Evolutionary conservation across 2,888 invertebrate species (phyloP).

Genomic region (Tiliacea citrago): DNA sequence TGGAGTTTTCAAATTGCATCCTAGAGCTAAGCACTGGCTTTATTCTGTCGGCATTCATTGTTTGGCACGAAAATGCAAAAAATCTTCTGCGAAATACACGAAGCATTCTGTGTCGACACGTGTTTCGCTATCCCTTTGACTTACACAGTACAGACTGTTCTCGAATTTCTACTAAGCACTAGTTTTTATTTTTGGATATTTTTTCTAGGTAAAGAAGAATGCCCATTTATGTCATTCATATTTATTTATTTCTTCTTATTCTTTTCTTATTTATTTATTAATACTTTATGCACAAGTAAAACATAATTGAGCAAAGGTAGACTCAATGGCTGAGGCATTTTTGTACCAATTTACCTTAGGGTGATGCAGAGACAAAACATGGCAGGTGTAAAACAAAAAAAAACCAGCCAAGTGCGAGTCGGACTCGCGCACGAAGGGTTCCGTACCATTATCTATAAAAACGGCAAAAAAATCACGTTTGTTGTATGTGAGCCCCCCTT

Average conservation of each 20-base stretch:
- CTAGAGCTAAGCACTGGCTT: conserved; percentile 15
- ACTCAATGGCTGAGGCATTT: background rate
- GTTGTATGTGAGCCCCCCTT: no score
- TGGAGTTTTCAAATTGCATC: conserved; percentile 34
- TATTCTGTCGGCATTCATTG: conserved; percentile 19
- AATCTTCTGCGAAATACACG: conserved; percentile 22
- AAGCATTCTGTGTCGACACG: conserved; percentile 25
- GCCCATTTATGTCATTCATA: background rate
- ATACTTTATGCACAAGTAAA: background rate
- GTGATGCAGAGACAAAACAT: background rate
- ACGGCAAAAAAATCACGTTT: no score
- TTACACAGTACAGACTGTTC: background rate
- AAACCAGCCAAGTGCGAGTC: no score
- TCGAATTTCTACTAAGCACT: conserved; percentile 2
- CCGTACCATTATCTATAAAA: no score
- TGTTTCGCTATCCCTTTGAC: conserved; percentile 16
- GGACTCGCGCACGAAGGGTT: no score
- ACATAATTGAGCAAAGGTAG: background rate
- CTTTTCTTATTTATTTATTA: background rate
- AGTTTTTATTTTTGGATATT: background rate
- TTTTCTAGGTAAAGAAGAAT: background rate
- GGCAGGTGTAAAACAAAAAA: background rate
- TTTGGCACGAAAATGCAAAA: conserved; percentile 37
- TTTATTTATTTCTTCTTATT: background rate
- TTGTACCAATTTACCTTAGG: no score